Conservation (phyloP, 2,113 vertebrate species). For the Tachysurus fulvidraco region DNA sequence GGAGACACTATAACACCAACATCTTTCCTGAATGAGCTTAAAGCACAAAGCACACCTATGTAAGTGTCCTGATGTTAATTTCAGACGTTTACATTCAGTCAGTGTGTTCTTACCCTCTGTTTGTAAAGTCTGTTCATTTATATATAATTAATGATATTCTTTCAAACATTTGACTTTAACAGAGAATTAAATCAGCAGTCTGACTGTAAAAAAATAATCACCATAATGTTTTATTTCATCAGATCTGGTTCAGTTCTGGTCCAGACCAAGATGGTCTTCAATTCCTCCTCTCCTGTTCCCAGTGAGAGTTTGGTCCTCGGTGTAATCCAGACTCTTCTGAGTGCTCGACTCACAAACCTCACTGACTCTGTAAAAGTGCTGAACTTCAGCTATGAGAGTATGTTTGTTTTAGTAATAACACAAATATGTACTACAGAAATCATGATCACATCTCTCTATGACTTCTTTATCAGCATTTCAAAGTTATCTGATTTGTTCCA, state of each 20-base stretch:
- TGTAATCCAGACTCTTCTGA: not conserved
- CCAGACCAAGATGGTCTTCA: no score
- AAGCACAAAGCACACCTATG: not conserved
- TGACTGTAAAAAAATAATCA: no score
- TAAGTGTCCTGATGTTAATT: not conserved
- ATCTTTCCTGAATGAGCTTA: not conserved
- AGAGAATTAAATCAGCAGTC: no score
- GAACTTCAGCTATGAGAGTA: conserved; percentile 18
- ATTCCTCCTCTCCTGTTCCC: conserved; percentile 2
- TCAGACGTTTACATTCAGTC: no score
- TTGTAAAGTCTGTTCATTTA: no score
- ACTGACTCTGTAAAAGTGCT: not conserved
- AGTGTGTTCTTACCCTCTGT: no score
- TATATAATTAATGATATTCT: no score
- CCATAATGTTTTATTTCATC: no score
- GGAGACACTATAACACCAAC: not conserved
- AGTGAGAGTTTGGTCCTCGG: not conserved
- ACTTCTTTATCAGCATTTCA: not conserved
- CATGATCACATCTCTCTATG: not conserved
- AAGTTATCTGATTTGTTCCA: conserved; percentile 3
- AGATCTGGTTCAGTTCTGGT: no score
- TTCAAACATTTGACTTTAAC: no score
- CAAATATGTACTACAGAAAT: not conserved
- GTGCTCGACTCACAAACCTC: not conserved
- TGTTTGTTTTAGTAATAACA: not conserved